phyloP scores from a whole-genome alignment of 2,113 vertebrate genomes.

The Halcyon senegalensis region DNA sequence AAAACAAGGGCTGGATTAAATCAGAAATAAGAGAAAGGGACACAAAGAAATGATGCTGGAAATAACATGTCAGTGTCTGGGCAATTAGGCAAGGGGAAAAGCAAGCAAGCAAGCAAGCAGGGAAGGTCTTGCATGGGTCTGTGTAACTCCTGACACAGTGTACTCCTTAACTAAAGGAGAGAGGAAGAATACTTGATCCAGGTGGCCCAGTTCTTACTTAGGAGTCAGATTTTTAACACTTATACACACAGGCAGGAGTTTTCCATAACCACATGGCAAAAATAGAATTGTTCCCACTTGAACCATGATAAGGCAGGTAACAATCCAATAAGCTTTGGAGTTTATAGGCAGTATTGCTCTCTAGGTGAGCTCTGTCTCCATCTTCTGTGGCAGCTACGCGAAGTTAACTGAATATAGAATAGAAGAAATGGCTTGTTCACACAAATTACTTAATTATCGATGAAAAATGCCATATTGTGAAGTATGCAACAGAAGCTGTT shows the following conservation, averaged over 20 bases:
- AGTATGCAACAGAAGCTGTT: not conserved
- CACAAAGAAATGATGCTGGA: rapidly evolving
- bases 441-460: not conserved
- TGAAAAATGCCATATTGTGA: not conserved
- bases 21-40: not conserved
- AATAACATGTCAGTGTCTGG: not conserved
- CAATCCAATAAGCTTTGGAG: not conserved
- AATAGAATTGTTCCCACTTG: not conserved
- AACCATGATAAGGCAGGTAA: not conserved
- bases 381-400: not conserved
- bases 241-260: not conserved
- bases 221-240: not conserved
- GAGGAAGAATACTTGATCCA: not conserved
- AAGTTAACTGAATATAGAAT: not conserved
- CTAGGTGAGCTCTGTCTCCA: not conserved
- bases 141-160: not conserved
- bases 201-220: not conserved
- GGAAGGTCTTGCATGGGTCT: not conserved
- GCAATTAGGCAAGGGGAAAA: not conserved
- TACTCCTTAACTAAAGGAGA: not conserved
- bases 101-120: not conserved
- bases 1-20: not conserved
- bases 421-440: not conserved
- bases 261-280: not conserved
- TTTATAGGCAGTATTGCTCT: not conserved